phyloP scores from a whole-genome alignment of 2,797 vertebrate species.

The Microcaecilia unicolor region DNA sequence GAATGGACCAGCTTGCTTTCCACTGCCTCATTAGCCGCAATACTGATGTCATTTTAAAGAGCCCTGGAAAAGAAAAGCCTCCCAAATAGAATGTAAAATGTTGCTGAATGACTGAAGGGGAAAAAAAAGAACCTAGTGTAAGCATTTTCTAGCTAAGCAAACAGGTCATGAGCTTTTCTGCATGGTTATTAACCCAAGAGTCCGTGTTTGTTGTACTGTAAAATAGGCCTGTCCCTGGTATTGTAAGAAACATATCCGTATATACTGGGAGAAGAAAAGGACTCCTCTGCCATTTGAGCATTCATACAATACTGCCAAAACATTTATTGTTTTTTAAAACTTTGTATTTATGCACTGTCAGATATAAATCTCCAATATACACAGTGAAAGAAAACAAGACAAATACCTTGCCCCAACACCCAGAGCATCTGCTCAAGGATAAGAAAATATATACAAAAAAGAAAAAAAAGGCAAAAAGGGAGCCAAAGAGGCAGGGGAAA shows the following conservation, averaged over 20 bases:
- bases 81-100: constrained; percentile 28
- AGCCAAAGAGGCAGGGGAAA: no score
- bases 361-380: no score
- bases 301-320: background rate
- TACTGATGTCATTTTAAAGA: constrained; percentile 54
- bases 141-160: constrained; percentile 43
- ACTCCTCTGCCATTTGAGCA: constrained; percentile 27
- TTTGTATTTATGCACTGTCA: no score
- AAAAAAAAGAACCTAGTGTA: constrained; percentile 23
- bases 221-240: background rate
- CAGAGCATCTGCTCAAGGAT: no score
- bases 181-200: constrained; percentile 12
- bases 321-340: no score
- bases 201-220: constrained; percentile 21
- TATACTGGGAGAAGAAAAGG: constrained; percentile 23
- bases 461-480: no score
- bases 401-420: no score
- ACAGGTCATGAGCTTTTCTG: constrained; percentile 24
- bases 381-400: no score
- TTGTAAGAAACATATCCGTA: background rate
- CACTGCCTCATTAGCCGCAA: constrained; percentile 60
- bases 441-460: no score
- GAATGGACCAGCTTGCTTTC: constrained; percentile 64
- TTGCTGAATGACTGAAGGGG: constrained; percentile 29
- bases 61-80: constrained; percentile 25